Conservation (phyloP, 2,113 vertebrate genomes). For the Semnornis frantzii region DNA sequence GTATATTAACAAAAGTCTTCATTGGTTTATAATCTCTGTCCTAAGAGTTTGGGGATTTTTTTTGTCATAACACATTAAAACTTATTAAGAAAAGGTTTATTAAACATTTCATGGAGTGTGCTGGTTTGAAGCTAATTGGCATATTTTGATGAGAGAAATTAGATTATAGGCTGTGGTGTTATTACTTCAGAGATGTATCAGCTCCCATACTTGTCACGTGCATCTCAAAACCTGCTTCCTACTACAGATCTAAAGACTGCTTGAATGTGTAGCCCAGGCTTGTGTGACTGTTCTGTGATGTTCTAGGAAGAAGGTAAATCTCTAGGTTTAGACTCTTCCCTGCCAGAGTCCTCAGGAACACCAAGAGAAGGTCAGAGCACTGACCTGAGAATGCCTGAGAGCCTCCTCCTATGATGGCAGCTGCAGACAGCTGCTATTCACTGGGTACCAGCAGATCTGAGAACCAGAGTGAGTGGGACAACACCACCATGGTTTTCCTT, state of each 20-base stretch:
- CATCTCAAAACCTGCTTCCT: background rate
- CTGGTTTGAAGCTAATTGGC: too few species aligned
- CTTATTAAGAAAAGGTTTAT: background rate
- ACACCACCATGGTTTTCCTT: background rate
- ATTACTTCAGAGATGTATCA: background rate
- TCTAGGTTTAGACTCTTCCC: too few species aligned
- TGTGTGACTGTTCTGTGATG: background rate
- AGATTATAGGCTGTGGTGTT: conserved; percentile 22
- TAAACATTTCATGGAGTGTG: accelerated
- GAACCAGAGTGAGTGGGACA: background rate
- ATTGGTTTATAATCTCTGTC: background rate
- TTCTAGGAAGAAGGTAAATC: background rate
- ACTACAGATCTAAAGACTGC: background rate
- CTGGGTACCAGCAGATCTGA: background rate
- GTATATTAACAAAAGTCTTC: background rate
- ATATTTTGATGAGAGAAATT: too few species aligned
- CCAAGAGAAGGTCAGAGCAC: background rate
- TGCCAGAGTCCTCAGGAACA: background rate
- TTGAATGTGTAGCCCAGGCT: background rate
- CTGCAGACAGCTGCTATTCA: background rate
- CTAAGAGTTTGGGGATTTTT: background rate
- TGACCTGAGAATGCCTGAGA: background rate
- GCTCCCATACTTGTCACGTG: background rate
- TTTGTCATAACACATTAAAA: background rate
- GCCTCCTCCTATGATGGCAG: background rate